Evolutionary conservation across 2,113 vertebrate species (phyloP).

Genomic region (Dromiciops gliroides): DNA sequence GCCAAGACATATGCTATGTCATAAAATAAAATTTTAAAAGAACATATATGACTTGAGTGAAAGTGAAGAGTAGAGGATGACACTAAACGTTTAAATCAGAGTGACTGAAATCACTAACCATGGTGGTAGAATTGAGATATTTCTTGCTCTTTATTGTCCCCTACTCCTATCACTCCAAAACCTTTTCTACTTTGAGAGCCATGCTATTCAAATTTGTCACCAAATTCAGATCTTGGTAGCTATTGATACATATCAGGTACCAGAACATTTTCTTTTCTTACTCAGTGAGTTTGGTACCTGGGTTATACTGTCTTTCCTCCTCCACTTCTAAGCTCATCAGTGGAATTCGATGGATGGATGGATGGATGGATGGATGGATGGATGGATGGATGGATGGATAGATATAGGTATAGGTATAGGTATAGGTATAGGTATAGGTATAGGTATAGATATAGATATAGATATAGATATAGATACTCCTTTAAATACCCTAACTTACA

Average conservation of each 20-base stretch:
- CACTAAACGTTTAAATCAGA: neutral
- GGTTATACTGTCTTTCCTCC: neutral
- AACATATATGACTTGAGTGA: neutral
- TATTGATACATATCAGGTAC: neutral
- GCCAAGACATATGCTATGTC: neutral
- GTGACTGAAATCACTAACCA: neutral
- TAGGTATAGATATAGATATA: no score
- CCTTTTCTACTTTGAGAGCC: neutral
- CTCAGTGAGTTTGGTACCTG: neutral
- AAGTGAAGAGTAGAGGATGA: neutral
- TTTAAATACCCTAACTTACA: neutral
- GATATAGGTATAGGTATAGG: no score
- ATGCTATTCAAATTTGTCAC: neutral
- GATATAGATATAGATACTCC: no score
- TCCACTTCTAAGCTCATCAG: neutral
- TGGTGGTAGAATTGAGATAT: neutral
- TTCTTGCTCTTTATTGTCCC: neutral
- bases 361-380: no score
- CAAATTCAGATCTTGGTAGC: neutral
- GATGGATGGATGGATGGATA: no score
- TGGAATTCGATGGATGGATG: no score
- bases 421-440: no score
- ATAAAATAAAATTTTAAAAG: neutral
- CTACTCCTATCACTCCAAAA: neutral
- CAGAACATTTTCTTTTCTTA: neutral